phyloP scores from a whole-genome alignment of 1,140 invertebrate genomes.

The Drosophila repletoides region DNA sequence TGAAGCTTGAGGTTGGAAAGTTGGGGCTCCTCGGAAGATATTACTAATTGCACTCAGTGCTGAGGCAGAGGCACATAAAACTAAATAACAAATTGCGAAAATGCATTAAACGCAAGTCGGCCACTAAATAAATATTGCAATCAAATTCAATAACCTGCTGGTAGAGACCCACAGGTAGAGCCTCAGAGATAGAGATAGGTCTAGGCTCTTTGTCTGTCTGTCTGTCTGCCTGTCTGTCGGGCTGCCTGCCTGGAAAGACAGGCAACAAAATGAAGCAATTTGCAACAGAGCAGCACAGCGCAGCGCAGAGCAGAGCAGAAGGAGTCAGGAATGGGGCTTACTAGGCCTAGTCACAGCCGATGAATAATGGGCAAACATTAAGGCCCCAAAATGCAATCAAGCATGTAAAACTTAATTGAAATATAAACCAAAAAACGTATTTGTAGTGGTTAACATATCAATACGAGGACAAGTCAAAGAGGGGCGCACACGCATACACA shows the following conservation, averaged over 20 bases:
- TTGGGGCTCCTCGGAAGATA: too few relatives aligned
- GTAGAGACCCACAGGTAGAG: neutral
- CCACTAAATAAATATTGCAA: slow-evolving; percentile 71
- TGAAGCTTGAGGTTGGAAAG: too few relatives aligned
- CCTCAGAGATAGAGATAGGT: neutral
- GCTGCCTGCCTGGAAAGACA: slow-evolving; percentile 10
- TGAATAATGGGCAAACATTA: slow-evolving; percentile 75
- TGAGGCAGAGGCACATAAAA: slow-evolving; percentile 20
- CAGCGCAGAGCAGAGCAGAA: neutral
- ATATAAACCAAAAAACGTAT: slow-evolving; percentile 72
- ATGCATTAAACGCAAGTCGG: slow-evolving; percentile 57
- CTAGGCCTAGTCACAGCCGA: slow-evolving; percentile 55
- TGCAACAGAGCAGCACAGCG: slow-evolving; percentile 31
- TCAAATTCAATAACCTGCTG: slow-evolving; percentile 76
- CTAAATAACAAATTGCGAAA: slow-evolving; percentile 65
- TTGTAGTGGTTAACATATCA: slow-evolving; percentile 72
- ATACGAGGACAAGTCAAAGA: slow-evolving; percentile 18
- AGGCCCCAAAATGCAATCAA: slow-evolving; percentile 75
- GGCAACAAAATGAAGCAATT: slow-evolving; percentile 68
- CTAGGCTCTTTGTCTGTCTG: too few relatives aligned
- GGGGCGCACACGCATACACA: neutral
- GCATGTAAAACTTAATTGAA: slow-evolving; percentile 80
- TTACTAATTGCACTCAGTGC: slow-evolving; percentile 46
- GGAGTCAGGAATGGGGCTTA: slow-evolving; percentile 17
- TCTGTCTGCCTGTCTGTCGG: too few relatives aligned